Evolutionary conservation across 2,113 vertebrate species (phyloP), one percentile per base, ranked within the genome.

Genomic region (Sterna hirundo): DNA sequence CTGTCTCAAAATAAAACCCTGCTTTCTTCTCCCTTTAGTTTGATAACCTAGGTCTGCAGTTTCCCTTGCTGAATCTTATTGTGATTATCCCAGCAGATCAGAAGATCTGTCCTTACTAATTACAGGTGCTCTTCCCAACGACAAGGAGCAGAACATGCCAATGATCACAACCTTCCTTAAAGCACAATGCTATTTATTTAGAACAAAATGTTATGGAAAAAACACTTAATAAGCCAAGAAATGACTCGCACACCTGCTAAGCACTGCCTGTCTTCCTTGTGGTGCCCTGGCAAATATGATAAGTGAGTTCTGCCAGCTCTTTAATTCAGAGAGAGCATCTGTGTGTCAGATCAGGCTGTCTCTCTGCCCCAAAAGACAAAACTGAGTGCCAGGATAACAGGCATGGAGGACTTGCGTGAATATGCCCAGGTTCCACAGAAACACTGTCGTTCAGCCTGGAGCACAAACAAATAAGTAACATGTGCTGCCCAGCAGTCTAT

Each of bases 271-370:
- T 92, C 66, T 96, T 93, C 96, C 93, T 95, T 96, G 96, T 97
- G 93, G 92, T 95, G 93, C 90, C 79, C 93, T 96, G 90, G 93
- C 96, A 97, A 95, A 80, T 74, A 66, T 5, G 70, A 83, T 85
- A 88, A 90, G 62, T 15, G 80, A 84, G 57, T 84, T 96, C 74
- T 96, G 94, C 95, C 95, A 97, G 91, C 94, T 96, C 93, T 93
- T 97, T 96, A 96, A 96, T 97, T 96, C 93, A 96, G 96, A 93
- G 93, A 92, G 94, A 97, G 95, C 95, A 96, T 96, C 94, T 97
- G 96, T 89, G 95, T 94, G 66, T 93, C 94, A 91, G 89, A 93
- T 96, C 64, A 29, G 82, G 76, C 94, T 94, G 93, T 72, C 74
- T 97, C 68, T 87, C 81, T 93, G 77, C 61, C 91, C 91, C 77